phyloP scores from a whole-genome alignment of 2,113 vertebrate genomes.

The Callaeas wilsoni region DNA sequence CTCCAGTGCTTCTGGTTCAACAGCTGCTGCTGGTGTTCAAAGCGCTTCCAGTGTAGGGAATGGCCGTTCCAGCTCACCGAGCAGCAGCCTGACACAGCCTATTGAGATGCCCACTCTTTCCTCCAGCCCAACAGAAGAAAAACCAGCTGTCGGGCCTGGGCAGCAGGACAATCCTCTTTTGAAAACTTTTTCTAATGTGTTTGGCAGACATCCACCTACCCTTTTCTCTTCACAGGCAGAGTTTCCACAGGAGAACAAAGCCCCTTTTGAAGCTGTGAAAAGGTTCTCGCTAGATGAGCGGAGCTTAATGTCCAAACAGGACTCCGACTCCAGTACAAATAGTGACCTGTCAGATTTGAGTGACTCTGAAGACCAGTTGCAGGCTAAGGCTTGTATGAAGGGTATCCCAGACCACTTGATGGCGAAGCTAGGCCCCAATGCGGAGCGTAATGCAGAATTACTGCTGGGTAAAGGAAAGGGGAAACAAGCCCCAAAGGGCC shows the following conservation, averaged over 20 bases:
- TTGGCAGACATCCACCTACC: constrained; percentile 79
- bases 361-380: constrained; percentile 89
- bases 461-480: constrained; percentile 84
- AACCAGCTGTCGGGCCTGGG: constrained; percentile 68
- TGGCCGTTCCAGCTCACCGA: constrained; percentile 75
- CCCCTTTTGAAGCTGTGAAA: constrained; percentile 86
- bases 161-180: constrained; percentile 77
- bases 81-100: constrained; percentile 72
- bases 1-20: constrained; percentile 75
- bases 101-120: constrained; percentile 85
- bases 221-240: constrained; percentile 75
- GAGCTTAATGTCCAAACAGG: constrained; percentile 85
- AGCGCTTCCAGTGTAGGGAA: constrained; percentile 74
- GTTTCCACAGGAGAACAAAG: constrained; percentile 75
- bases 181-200: constrained; percentile 78
- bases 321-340: constrained; percentile 94
- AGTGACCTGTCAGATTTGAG: constrained; percentile 96
- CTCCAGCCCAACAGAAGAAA: constrained; percentile 82
- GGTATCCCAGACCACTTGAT: constrained; percentile 82
- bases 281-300: constrained; percentile 93
- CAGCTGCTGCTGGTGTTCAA: constrained; percentile 72
- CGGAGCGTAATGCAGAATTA: constrained; percentile 74
- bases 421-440: constrained; percentile 73
- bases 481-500: constrained; percentile 83
- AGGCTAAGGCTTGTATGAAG: constrained; percentile 80